A percentile compares a stretch with the other conserved stretches of the same genome.
Evolutionary conservation across 2,797 vertebrate genomes (phyloP).

Genomic region (Onychomys arenicola): DNA sequence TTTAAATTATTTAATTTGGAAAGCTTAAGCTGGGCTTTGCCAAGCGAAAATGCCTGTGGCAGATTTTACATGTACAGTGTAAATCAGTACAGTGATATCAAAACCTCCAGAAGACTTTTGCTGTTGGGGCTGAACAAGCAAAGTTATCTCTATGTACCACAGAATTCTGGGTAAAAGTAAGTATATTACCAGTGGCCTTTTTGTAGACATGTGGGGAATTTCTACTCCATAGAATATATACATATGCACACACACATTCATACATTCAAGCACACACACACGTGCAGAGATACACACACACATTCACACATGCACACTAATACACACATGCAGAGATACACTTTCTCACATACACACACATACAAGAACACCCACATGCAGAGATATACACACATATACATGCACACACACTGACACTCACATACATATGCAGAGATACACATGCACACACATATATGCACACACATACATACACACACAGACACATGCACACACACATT

Average conservation of each 20-base stretch:
- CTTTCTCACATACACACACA: no score
- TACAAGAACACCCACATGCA: no score
- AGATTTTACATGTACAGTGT: background rate
- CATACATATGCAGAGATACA: rapidly evolving
- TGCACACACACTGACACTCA: background rate
- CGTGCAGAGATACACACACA: background rate
- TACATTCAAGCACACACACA: background rate
- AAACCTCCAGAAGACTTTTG: background rate
- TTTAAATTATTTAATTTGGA: background rate
- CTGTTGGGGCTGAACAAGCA: background rate
- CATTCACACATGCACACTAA: no score
- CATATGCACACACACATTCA: background rate
- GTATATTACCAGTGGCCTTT: background rate
- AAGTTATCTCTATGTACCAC: background rate
- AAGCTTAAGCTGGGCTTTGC: background rate
- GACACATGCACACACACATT: background rate
- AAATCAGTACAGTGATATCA: background rate
- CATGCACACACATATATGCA: background rate
- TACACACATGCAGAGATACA: no score
- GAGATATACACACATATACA: no score
- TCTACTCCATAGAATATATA: background rate
- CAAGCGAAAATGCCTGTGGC: slow-evolving; percentile 36
- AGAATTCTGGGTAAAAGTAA: background rate
- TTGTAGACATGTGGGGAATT: background rate
- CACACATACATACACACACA: no score